Percentiles rank a stretch among this genome's conserved stretches.
These are phyloP conservation scores for Leucoma salicis DNA, from an alignment of 2,888 invertebrate genomes.

Conservation along the genomic window DNA sequence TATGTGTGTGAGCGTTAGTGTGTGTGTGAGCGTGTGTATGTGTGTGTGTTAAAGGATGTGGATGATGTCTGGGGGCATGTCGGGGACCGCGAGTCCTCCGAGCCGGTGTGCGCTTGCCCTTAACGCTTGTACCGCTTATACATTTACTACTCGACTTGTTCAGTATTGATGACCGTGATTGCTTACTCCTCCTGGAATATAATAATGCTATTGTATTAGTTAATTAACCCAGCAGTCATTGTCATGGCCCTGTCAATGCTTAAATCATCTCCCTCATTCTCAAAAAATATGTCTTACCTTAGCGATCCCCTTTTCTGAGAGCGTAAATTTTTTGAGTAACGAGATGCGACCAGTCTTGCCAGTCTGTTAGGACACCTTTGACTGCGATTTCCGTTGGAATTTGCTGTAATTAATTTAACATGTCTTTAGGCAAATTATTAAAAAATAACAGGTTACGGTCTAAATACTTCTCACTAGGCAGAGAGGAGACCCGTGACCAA, in stretches of 20 bases:
- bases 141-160: constrained; percentile 45
- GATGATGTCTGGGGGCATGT: constrained; percentile 22
- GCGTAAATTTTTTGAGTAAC: constrained; percentile 85
- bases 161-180: constrained; percentile 43
- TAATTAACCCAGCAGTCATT: too few relatives aligned
- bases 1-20: constrained; percentile 11
- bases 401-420: constrained; percentile 31
- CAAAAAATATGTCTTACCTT: too few relatives aligned
- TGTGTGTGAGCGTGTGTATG: constrained; percentile 12
- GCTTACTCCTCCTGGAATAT: constrained; percentile 56
- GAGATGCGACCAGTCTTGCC: constrained; percentile 87
- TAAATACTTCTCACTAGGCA: too few relatives aligned
- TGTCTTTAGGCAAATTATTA: not conserved
- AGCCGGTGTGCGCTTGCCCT: constrained; percentile 43
- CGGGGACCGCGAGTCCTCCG: constrained; percentile 21
- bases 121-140: constrained; percentile 30
- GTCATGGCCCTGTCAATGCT: too few relatives aligned
- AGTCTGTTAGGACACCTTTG: constrained; percentile 85
- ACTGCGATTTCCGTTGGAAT: constrained; percentile 62
- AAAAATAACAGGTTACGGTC: too few relatives aligned
- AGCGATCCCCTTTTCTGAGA: constrained; percentile 81
- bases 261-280: too few relatives aligned
- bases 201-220: too few relatives aligned
- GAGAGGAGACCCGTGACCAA: too few relatives aligned
- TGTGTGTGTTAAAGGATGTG: constrained; percentile 12